Evolutionary conservation across 2,888 invertebrate genomes (phyloP), one percentile per base, ranked within the genome.

Genomic region (Drosophila kambysellisi): DNA sequence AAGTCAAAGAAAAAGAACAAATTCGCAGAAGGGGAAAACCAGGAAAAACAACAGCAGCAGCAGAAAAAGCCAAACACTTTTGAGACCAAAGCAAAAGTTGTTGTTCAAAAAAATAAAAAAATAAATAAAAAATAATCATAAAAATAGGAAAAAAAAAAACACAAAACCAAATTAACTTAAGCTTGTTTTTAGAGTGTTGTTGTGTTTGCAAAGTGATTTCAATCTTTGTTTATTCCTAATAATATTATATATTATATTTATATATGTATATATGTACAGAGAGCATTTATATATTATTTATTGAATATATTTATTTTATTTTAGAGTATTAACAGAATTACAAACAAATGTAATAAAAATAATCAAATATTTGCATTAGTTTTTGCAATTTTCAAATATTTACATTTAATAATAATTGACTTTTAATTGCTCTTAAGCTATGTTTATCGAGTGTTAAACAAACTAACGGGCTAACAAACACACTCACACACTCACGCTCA

Each of bases 31-130:
- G n/a, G 11, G 7, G 5, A 39, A 37, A 43, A 20, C 25, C 20
- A 46, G 11, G 7, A 8, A 39, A 37, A 43, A 20, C 30, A 29
- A 46, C 20, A 35, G 52, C 41, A 30, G 46, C 32, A 54, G 30
- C 41, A 20, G 30, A 43, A 51, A 60, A 15, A 15, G 29, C 5
- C 17, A 11, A 9, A 29, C 17, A 29, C 15, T 15, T 25, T 35
- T 53, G 20, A 35, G 35, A 25, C 5, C 25, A 37, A 25, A n/a
- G 25, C 25, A 11, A 53, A 33, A 37, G 29, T 51, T 56, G 17
- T 53, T 70, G 12, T 52, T 54, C 54, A 29, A 17, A 50, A 30
- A 11, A 30, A 30, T 9, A 32, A 46, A 48, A 48, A 39, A 29
- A 54, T 53, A 1, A 60, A 60, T 29, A 46, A 56, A 15, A 46